A percentile compares a stretch with the other conserved stretches of the same genome.
phyloP scores from a whole-genome alignment of 2,113 vertebrate species.

The Chaetura pelagica region DNA sequence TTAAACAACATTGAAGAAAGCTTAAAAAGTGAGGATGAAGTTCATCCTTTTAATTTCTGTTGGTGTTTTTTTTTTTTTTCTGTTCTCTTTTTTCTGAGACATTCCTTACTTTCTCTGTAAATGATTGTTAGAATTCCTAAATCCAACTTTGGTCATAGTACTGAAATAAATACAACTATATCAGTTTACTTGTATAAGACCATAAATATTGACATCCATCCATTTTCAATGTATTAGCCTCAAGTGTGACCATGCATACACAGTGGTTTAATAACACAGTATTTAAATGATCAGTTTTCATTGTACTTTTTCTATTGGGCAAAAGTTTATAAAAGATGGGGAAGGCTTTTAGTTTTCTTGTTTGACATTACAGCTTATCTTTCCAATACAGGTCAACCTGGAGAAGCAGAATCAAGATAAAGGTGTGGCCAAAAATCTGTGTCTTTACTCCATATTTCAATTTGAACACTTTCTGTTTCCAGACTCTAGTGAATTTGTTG shows the following conservation, averaged over 20 bases:
- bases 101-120: neutral
- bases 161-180: neutral
- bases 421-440: conserved; percentile 44
- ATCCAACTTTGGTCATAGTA: neutral
- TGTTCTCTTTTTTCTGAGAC: neutral
- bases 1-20: neutral
- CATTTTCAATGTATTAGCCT: neutral
- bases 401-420: conserved; percentile 52
- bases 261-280: neutral
- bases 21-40: neutral
- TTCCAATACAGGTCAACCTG: neutral
- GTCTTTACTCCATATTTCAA: conserved; percentile 19
- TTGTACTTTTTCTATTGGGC: neutral
- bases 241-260: neutral
- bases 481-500: neutral
- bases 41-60: neutral
- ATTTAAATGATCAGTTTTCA: neutral
- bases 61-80: neutral
- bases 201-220: neutral
- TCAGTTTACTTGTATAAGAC: neutral
- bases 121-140: neutral
- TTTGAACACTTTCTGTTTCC: conserved; percentile 35
- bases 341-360: neutral
- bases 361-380: neutral
- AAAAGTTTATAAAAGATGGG: neutral